A percentile compares a stretch with the other conserved stretches of the same genome.
Evolutionary conservation across 2,113 vertebrate species (phyloP).

Genomic region (Ochotona princeps): DNA sequence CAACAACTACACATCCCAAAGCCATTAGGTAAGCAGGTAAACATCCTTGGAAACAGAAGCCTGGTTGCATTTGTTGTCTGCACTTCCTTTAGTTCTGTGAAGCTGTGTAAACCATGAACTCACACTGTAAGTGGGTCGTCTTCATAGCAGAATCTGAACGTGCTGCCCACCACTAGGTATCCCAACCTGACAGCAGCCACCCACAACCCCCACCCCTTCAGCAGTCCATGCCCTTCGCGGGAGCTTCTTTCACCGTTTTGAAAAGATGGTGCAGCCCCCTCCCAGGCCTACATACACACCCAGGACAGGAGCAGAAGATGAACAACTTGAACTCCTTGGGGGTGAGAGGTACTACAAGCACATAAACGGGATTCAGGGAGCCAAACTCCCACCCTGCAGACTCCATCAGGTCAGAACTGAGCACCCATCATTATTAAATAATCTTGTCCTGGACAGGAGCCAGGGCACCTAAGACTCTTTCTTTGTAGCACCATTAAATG

Average conservation of each 20-base stretch:
- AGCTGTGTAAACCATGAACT: conserved; percentile 25
- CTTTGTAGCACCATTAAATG: conserved; percentile 68
- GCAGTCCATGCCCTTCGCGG: background rate
- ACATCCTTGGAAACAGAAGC: background rate
- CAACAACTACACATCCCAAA: background rate
- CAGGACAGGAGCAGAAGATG: background rate
- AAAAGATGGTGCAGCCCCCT: background rate
- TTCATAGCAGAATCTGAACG: conserved; percentile 48
- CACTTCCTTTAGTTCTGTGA: conserved; percentile 52
- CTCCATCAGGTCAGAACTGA: conserved; percentile 24
- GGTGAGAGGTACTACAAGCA: conserved; percentile 7
- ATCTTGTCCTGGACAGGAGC: conserved; percentile 56
- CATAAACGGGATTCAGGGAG: conserved; percentile 45
- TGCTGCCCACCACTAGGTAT: background rate
- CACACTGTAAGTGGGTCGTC: conserved; percentile 40
- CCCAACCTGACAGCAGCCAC: background rate
- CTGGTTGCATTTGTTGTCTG: background rate
- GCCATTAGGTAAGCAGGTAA: background rate
- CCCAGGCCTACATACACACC: background rate
- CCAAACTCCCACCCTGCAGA: conserved; percentile 56
- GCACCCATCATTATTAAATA: conserved; percentile 45
- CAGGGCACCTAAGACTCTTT: conserved; percentile 33
- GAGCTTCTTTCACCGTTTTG: background rate
- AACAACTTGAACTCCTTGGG: background rate
- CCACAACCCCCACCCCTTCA: background rate